These are phyloP conservation scores for Buphagus erythrorhynchus DNA, from an alignment of 2,797 vertebrate genomes.

Conservation along the genomic window DNA sequence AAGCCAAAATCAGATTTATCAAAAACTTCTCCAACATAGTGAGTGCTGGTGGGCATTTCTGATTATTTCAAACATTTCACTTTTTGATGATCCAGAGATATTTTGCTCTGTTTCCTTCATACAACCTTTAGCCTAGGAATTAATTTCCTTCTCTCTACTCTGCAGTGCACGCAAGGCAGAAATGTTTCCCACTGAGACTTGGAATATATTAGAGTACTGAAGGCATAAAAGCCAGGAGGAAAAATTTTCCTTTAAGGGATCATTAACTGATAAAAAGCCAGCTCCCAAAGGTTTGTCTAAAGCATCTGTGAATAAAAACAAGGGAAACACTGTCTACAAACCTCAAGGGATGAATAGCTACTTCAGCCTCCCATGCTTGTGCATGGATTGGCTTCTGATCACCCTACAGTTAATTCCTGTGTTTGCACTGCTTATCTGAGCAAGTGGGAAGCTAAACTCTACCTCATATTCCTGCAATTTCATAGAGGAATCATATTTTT, in stretches of 20 bases:
- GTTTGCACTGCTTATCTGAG: background rate
- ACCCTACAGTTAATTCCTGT: background rate
- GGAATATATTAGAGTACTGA: background rate
- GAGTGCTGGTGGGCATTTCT: background rate
- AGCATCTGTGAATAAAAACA: background rate
- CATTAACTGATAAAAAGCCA: background rate
- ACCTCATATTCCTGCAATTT: background rate
- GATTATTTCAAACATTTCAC: background rate
- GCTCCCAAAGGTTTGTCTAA: background rate
- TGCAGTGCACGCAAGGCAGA: background rate
- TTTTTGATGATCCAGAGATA: background rate
- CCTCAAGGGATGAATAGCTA: background rate
- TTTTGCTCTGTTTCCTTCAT: background rate
- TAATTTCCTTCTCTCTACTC: background rate
- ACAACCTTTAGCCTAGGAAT: background rate
- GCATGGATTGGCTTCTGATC: background rate
- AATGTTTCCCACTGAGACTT: background rate
- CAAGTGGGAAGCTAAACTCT: background rate
- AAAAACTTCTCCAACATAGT: background rate
- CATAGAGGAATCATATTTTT: background rate
- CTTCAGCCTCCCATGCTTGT: background rate
- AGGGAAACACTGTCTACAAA: background rate
- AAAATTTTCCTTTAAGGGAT: background rate
- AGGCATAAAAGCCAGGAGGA: background rate
- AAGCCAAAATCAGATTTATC: background rate